Conservation (phyloP, 2,797 vertebrate genomes). For the Chrosomus eos region DNA sequence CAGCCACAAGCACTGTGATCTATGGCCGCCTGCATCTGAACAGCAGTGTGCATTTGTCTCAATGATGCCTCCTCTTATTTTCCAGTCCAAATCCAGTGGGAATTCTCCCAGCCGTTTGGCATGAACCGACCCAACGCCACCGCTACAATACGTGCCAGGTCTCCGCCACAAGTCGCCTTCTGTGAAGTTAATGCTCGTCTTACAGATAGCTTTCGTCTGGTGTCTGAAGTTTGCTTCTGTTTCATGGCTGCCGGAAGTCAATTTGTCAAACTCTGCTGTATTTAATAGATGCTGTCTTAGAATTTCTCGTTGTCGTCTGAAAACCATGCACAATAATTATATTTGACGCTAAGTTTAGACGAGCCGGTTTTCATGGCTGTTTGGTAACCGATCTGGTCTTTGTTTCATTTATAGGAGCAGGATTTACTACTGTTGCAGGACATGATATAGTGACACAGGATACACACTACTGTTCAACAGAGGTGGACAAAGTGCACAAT, state of each 20-base stretch:
- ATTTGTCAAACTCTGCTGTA: constrained; percentile 45
- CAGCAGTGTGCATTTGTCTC: constrained; percentile 69
- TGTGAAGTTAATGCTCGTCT: background rate
- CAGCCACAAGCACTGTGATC: constrained; percentile 62
- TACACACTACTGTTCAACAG: too few species aligned
- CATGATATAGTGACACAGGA: background rate
- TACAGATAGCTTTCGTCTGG: background rate
- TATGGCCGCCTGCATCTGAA: constrained; percentile 64
- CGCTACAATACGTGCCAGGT: background rate
- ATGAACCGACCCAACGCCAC: constrained; percentile 8
- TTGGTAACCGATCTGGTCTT: background rate
- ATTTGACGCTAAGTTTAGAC: constrained; percentile 20
- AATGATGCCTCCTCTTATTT: constrained; percentile 66
- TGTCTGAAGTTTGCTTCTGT: constrained; percentile 62
- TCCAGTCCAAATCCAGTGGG: constrained; percentile 65
- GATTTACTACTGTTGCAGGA: background rate
- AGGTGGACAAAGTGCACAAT: too few species aligned
- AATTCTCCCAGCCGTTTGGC: constrained; percentile 58
- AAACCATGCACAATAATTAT: constrained; percentile 30
- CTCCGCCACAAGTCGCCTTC: constrained; percentile 28
- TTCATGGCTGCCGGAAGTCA: constrained; percentile 41
- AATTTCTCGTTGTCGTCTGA: constrained; percentile 30
- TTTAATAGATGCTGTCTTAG: constrained; percentile 40
- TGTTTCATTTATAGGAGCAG: background rate
- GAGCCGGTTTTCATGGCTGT: constrained; percentile 1